Evolutionary conservation across 2,113 vertebrate species (phyloP).

Genomic region (Saguinus imperator): DNA sequence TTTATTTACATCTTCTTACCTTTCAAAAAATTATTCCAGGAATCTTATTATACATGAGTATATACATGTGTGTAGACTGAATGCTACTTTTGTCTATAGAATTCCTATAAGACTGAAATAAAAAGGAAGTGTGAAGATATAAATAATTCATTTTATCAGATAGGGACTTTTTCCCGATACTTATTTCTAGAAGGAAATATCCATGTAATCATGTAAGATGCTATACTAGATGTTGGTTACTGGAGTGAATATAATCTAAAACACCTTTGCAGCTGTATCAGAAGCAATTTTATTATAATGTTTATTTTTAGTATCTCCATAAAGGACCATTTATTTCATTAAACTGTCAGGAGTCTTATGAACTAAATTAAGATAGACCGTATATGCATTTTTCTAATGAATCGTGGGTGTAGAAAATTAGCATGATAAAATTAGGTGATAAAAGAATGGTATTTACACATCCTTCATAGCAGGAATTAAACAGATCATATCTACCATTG

Average conservation of each 20-base stretch:
- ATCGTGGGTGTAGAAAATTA: neutral
- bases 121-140: neutral
- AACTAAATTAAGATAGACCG: neutral
- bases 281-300: neutral
- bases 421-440: neutral
- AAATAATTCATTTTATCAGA: conserved; percentile 14
- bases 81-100: neutral
- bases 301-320: neutral
- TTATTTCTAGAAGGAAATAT: conserved; percentile 8
- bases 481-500: neutral
- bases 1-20: neutral
- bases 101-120: neutral
- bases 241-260: neutral
- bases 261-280: neutral
- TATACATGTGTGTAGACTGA: neutral
- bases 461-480: neutral
- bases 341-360: neutral
- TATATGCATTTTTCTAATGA: neutral
- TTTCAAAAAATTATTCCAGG: neutral
- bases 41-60: neutral
- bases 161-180: neutral
- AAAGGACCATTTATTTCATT: neutral
- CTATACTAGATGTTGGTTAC: neutral
- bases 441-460: neutral
- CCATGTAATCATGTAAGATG: neutral